Evolutionary conservation across 2,797 vertebrate genomes (phyloP).

Genomic region (Aphelocoma californica): DNA sequence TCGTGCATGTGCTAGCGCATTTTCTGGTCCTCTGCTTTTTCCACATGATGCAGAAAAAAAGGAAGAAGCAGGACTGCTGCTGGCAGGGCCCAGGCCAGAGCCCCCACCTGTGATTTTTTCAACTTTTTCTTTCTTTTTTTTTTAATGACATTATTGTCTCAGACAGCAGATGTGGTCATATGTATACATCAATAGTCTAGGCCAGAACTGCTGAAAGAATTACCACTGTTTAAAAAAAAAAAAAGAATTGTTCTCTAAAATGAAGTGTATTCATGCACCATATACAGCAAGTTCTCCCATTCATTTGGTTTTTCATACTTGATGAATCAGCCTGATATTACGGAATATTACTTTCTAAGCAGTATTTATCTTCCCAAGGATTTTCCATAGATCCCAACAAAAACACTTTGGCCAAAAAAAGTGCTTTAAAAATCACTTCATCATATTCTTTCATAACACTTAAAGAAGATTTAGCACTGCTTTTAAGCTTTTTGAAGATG

Average conservation of each 20-base stretch:
- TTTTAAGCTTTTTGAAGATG: neutral
- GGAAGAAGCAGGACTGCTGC: neutral
- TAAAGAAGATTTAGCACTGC: neutral
- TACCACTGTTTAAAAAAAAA: neutral
- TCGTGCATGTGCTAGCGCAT: rapidly evolving
- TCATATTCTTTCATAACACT: neutral
- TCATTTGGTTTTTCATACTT: neutral
- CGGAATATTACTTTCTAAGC: neutral
- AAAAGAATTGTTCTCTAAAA: neutral
- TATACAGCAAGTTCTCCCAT: neutral
- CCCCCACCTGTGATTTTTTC: rapidly evolving
- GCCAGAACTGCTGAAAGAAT: neutral
- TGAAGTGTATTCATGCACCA: rapidly evolving
- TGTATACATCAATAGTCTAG: rapidly evolving
- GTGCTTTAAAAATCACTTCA: neutral
- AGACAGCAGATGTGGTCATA: neutral
- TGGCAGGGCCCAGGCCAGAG: neutral
- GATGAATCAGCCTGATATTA: neutral
- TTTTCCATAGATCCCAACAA: neutral
- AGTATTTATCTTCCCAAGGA: neutral
- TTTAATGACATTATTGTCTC: neutral
- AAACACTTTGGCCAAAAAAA: neutral
- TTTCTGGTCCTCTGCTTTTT: neutral
- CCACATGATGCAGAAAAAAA: neutral
- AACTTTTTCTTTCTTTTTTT: neutral